Base-by-base conservation (phyloP, 2,797 vertebrate species). In the Paedocypris micromegethes region DNA sequence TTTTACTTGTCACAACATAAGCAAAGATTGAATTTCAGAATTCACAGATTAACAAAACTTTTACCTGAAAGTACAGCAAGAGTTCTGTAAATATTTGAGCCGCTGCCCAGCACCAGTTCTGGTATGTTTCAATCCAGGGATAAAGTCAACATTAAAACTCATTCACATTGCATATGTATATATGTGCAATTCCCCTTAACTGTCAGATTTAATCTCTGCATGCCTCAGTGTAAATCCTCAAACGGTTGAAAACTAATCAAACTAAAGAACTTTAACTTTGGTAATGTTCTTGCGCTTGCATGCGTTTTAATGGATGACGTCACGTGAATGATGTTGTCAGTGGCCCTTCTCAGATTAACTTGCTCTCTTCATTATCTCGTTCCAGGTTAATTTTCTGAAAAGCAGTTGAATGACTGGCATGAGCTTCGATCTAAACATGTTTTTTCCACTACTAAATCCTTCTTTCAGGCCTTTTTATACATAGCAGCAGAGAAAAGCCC, bases 101-200 rank as follows among this genome's bases (percentile, higher is more conserved):
- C 23, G 23, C 23, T 23, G 23, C 23, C 23, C 23, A 23, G 23
- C 23, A 23, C 23, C 23, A 23, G 23, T 23, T 23, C 23, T 45
- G 57, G 63, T 73, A 60, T 47, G 54, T 72, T 67, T 70, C 55
- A 56, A 59, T 7, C 58, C 46, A 52, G 63, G 60, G 46, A 66
- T 57, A 58, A 64, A 58, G 68, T 70, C 68, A 64, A 64, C 60
- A 44, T n/a, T 51, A 55, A 43, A 55, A 6, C 38, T 37, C 9
- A 37, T 45, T 7, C 0, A 3, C 62, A 39, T 41, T 6, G 5
- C 3, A 8, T 50, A 49, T 8, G 41, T 9, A 48, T 4, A 49
- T 49, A 47, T 40, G 43, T 46, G 9, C 5, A 37, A 64, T 23
- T 23, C 23, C 23, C 1, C 23, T 23, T 23, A 23, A 23, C 1